Percentiles rank a stretch among this genome's conserved stretches.
phyloP scores from a whole-genome alignment of 2,113 vertebrate genomes.

The Connochaetes taurinus region DNA sequence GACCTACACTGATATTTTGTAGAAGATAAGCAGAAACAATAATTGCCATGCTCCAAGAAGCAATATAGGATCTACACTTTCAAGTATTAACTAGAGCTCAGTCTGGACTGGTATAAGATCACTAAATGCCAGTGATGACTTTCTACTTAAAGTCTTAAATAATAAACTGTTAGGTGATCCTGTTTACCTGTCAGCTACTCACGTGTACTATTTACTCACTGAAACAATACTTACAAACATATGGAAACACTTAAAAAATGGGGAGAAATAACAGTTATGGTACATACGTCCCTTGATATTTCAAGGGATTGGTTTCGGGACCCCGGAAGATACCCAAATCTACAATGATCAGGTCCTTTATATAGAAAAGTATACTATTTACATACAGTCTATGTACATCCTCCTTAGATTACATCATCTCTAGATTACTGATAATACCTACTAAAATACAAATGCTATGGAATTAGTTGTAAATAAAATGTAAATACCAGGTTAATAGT shows the following conservation, averaged over 20 bases:
- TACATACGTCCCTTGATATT: background rate
- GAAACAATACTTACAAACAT: background rate
- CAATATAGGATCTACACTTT: background rate
- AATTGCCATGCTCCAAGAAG: background rate
- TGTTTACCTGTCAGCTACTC: background rate
- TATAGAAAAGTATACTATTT: background rate
- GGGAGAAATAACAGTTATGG: background rate
- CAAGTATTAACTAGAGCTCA: background rate
- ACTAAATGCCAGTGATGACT: background rate
- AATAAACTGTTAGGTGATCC: background rate
- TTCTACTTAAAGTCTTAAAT: background rate
- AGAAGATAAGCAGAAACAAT: background rate
- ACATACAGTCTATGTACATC: background rate
- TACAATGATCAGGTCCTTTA: background rate
- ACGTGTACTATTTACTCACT: background rate
- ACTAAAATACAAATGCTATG: background rate
- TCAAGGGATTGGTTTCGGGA: background rate
- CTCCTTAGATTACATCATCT: background rate
- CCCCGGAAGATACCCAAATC: background rate
- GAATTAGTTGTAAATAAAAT: background rate
- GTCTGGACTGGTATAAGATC: background rate
- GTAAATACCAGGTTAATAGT: background rate
- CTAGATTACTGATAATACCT: background rate
- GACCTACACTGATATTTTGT: background rate
- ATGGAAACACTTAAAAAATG: background rate